Conservation (phyloP, 2,797 vertebrate genomes). For the Acipenser ruthenus region DNA sequence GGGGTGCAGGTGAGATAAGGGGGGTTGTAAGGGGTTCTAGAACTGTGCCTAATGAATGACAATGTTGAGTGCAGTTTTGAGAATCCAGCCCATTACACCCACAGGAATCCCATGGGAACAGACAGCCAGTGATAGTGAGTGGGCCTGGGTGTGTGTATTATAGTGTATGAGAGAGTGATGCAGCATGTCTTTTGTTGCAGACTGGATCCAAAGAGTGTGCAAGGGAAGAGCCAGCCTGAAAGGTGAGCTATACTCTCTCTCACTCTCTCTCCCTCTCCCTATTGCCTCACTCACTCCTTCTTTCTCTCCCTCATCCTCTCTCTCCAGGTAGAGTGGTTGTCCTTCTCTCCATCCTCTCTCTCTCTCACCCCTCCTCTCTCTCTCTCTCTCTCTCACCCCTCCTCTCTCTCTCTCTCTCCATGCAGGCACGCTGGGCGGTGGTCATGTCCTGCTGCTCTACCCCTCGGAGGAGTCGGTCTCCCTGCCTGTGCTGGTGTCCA, state of each 20-base stretch:
- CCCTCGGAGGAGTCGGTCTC: constrained; percentile 46
- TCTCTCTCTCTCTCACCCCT: no score
- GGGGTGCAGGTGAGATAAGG: no score
- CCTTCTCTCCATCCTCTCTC: no score
- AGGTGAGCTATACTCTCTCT: constrained; percentile 24
- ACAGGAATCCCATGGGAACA: no score
- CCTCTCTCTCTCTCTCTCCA: not conserved
- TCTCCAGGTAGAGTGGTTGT: no score
- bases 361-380: not conserved
- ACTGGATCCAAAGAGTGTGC: constrained; percentile 49
- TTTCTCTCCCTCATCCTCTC: not conserved
- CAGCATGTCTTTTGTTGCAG: constrained; percentile 27
- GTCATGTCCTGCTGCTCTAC: constrained; percentile 67
- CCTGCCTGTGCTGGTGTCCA: constrained; percentile 54
- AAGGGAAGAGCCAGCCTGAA: constrained; percentile 49
- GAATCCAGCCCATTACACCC: no score
- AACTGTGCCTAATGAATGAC: no score
- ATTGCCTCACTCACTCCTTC: not conserved
- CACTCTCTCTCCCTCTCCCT: not conserved
- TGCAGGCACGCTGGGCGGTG: constrained; percentile 45
- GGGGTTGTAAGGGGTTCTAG: no score
- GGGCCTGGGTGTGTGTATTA: no score
- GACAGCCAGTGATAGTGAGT: no score
- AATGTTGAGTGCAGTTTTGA: no score
- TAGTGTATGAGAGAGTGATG: no score